Percentiles rank a stretch among this genome's conserved stretches.
phyloP scores from a whole-genome alignment of 1,140 invertebrate genomes.

The Leptopilina clavipes region DNA sequence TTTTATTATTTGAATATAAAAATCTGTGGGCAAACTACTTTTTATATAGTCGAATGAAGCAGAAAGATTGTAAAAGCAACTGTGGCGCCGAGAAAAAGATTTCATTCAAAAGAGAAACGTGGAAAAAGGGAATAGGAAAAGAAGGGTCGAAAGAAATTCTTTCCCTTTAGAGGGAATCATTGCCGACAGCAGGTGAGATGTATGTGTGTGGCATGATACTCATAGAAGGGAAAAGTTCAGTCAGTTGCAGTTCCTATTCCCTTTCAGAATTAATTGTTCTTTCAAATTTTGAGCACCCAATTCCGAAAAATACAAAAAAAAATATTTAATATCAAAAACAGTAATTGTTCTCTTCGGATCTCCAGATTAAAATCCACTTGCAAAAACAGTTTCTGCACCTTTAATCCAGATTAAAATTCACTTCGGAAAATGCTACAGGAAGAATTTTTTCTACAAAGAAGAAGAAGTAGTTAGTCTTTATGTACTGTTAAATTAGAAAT shows the following conservation, averaged over 20 bases:
- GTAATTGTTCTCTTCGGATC: background rate
- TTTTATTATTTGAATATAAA: constrained; percentile 23
- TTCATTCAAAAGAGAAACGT: constrained; percentile 1
- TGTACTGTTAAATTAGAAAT: background rate
- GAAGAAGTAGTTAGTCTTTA: too few species aligned
- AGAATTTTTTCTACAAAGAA: too few species aligned
- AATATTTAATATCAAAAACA: background rate
- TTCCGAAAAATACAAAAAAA: background rate
- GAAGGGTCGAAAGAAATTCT: constrained; percentile 29
- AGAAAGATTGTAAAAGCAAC: constrained; percentile 38
- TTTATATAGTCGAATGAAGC: constrained; percentile 3
- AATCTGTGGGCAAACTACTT: constrained; percentile 15
- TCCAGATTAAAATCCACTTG: too few species aligned
- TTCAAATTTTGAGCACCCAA: constrained; percentile 15
- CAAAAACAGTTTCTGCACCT: background rate
- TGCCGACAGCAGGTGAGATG: constrained; percentile 9
- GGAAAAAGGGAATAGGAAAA: constrained; percentile 39
- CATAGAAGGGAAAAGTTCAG: background rate
- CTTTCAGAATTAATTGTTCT: constrained; percentile 20
- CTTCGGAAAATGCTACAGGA: too few species aligned
- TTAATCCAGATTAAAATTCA: too few species aligned
- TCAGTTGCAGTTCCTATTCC: background rate
- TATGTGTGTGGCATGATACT: constrained; percentile 20
- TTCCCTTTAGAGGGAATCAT: constrained; percentile 30
- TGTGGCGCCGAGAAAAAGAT: constrained; percentile 37